Evolutionary conservation across 2,797 vertebrate genomes (phyloP).

Genomic region (Channallabes apus): DNA sequence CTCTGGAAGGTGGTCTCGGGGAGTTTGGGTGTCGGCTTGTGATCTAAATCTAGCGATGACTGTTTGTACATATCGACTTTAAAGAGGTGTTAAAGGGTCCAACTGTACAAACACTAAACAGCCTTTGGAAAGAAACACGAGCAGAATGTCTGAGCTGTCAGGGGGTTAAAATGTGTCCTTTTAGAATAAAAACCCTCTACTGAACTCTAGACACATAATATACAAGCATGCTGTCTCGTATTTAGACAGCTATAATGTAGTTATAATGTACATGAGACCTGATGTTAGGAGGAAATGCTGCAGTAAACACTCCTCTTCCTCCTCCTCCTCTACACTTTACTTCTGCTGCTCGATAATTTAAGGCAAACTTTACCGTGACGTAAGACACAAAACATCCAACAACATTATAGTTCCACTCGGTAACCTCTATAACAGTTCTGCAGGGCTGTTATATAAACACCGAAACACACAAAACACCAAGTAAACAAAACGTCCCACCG

Average conservation of each 20-base stretch:
- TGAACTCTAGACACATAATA: neutral
- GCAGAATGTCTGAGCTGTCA: neutral
- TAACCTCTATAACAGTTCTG: neutral
- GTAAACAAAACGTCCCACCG: neutral
- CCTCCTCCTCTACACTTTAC: neutral
- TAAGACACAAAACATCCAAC: neutral
- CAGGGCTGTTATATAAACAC: neutral
- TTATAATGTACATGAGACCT: no score
- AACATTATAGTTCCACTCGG: neutral
- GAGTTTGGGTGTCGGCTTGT: constrained; percentile 61
- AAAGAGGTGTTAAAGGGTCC: neutral
- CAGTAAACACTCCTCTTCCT: no score
- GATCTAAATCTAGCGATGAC: constrained; percentile 59
- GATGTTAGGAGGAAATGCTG: no score
- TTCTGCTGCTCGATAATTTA: neutral
- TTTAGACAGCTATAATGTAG: no score
- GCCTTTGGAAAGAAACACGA: neutral
- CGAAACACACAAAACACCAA: neutral
- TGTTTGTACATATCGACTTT: constrained; percentile 64
- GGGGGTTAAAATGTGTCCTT: neutral
- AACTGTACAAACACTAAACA: neutral
- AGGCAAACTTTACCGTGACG: neutral
- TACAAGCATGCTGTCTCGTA: neutral
- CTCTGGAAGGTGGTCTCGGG: constrained; percentile 59
- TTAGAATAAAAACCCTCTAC: no score